Evolutionary conservation across 2,113 vertebrate species (phyloP).

Genomic region (Xenus cinereus): DNA sequence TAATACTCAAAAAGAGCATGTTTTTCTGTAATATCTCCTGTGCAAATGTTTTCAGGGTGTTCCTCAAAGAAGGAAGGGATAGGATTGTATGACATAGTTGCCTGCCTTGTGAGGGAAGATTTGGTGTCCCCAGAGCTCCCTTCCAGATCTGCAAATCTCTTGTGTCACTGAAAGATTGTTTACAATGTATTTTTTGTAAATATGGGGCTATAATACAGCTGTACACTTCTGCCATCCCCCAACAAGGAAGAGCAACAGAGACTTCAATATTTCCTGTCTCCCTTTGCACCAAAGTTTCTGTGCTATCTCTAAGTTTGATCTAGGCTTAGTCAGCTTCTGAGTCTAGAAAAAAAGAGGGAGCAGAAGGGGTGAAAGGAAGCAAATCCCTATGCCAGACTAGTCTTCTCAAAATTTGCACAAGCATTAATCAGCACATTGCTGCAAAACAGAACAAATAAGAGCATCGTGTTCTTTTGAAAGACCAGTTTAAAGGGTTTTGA

Average conservation of each 20-base stretch:
- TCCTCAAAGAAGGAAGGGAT: background rate
- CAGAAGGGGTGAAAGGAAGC: background rate
- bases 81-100: background rate
- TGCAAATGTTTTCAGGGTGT: background rate
- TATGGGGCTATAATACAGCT: background rate
- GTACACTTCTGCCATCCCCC: background rate
- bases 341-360: background rate
- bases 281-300: background rate
- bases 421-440: conserved; percentile 20
- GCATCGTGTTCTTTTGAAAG: conserved; percentile 58
- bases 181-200: background rate
- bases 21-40: background rate
- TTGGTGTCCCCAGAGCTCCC: background rate
- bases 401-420: conserved; percentile 16
- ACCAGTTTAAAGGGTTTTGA: conserved; percentile 61
- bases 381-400: background rate
- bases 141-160: background rate
- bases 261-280: background rate
- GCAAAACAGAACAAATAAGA: conserved; percentile 47
- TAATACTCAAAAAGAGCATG: background rate
- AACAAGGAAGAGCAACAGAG: background rate
- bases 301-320: background rate
- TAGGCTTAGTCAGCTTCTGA: background rate
- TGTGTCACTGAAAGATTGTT: background rate
- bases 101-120: background rate